A percentile compares a stretch with the other conserved stretches of the same genome.
Evolutionary conservation across 2,888 invertebrate species (phyloP).

Genomic region (Notodonta ziczac): DNA sequence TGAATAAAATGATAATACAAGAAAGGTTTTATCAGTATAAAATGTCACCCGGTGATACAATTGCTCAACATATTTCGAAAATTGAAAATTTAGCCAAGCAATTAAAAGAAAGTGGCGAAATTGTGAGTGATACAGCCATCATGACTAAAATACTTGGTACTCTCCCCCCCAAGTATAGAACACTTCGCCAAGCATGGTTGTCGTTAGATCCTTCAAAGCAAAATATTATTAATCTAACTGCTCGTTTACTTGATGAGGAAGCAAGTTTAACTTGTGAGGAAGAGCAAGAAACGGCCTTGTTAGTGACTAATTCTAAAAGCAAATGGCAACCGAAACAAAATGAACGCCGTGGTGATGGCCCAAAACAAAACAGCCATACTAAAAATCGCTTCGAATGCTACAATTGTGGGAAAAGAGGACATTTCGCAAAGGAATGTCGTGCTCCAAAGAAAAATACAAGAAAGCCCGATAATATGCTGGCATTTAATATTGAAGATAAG

Average conservation of each 20-base stretch:
- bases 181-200: slow-evolving; percentile 38
- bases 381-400: slow-evolving; percentile 37
- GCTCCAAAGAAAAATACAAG: slow-evolving; percentile 21
- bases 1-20: slow-evolving; percentile 7
- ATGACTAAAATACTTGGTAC: slow-evolving; percentile 44
- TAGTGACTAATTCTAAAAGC: too few relatives aligned
- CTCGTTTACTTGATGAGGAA: slow-evolving; percentile 37
- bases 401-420: slow-evolving; percentile 36
- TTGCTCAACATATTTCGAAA: slow-evolving; percentile 38
- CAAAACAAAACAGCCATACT: not conserved
- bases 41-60: slow-evolving; percentile 24
- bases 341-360: not conserved
- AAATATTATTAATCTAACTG: slow-evolving; percentile 30
- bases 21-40: slow-evolving; percentile 22
- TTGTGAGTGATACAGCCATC: slow-evolving; percentile 36
- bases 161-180: slow-evolving; percentile 32
- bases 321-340: not conserved
- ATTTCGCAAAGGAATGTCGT: slow-evolving; percentile 39
- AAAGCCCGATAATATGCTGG: slow-evolving; percentile 29
- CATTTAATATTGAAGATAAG: slow-evolving; percentile 26
- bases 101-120: slow-evolving; percentile 37
- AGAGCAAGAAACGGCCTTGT: not conserved
- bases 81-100: slow-evolving; percentile 36
- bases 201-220: slow-evolving; percentile 30
- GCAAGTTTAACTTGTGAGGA: slow-evolving; percentile 9